Evolutionary conservation across 2,797 vertebrate species (phyloP).

Genomic region (Spinus olivaceus): DNA sequence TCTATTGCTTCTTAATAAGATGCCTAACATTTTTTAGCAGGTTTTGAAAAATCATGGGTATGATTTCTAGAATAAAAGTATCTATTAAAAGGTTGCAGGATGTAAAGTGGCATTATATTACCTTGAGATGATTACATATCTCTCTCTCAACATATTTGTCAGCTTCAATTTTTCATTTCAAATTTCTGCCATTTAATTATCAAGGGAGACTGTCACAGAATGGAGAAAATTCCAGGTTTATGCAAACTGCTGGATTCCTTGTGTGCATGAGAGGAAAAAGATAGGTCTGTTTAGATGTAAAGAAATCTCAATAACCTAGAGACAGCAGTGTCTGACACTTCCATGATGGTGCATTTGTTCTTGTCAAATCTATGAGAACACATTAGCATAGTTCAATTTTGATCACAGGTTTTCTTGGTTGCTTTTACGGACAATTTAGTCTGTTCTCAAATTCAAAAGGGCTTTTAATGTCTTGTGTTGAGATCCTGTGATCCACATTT

Average conservation of each 20-base stretch:
- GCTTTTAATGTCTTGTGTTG: not conserved
- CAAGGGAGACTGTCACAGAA: not conserved
- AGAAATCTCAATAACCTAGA: not conserved
- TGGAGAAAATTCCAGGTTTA: not conserved
- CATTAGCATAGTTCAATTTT: not conserved
- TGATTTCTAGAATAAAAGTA: slow-evolving; percentile 26
- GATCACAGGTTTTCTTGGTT: not conserved
- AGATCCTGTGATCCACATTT: not conserved
- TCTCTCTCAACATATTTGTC: slow-evolving; percentile 35
- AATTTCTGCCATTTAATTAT: slow-evolving; percentile 36
- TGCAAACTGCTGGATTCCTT: not conserved
- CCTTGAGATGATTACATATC: not conserved
- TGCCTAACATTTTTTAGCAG: not conserved
- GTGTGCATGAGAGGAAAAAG: not conserved
- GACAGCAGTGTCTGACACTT: not conserved
- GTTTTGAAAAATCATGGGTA: slow-evolving; percentile 45
- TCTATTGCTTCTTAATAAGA: not conserved
- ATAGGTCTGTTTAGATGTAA: not conserved
- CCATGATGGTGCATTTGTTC: not conserved
- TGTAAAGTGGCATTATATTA: not conserved
- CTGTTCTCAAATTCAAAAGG: not conserved
- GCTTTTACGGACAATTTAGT: not conserved
- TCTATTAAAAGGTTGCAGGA: not conserved
- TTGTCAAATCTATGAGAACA: not conserved
- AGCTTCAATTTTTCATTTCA: slow-evolving; percentile 38